A percentile compares a stretch with the other conserved stretches of the same genome.
These are phyloP conservation scores for Harpagoxenus sublaevis DNA, from an alignment of 2,888 invertebrate genomes.

Conservation along the genomic window DNA sequence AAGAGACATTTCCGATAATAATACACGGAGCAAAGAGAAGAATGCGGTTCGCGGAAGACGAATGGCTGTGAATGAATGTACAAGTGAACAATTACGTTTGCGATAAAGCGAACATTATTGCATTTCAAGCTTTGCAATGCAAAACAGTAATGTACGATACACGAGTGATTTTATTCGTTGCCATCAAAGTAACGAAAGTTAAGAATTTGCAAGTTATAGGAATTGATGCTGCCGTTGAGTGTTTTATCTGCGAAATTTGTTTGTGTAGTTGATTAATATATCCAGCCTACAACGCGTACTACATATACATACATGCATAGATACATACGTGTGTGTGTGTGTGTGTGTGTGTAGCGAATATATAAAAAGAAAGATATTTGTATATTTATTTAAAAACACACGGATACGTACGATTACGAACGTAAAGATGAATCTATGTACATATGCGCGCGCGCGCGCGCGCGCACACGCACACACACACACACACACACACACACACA, in stretches of 20 bases:
- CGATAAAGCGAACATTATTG: background rate
- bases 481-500: too few species aligned
- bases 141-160: background rate
- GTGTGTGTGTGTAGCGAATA: too few species aligned
- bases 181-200: background rate
- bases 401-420: too few species aligned
- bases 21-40: background rate
- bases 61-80: conserved; percentile 39
- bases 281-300: background rate
- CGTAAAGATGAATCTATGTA: too few species aligned
- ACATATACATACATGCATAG: background rate
- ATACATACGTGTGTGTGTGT: background rate
- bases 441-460: too few species aligned
- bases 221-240: conserved; percentile 21
- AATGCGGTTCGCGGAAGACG: background rate
- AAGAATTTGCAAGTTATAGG: background rate
- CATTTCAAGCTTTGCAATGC: background rate
- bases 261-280: conserved; percentile 7
- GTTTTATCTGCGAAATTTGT: conserved; percentile 8
- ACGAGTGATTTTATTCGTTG: background rate
- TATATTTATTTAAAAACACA: conserved; percentile 47
- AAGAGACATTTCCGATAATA: background rate
- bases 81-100: conserved; percentile 24
- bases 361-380: conserved; percentile 26
- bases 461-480: too few species aligned